Conservation (phyloP, 1,140 invertebrate genomes). For the Akabosia matsudoensis region DNA sequence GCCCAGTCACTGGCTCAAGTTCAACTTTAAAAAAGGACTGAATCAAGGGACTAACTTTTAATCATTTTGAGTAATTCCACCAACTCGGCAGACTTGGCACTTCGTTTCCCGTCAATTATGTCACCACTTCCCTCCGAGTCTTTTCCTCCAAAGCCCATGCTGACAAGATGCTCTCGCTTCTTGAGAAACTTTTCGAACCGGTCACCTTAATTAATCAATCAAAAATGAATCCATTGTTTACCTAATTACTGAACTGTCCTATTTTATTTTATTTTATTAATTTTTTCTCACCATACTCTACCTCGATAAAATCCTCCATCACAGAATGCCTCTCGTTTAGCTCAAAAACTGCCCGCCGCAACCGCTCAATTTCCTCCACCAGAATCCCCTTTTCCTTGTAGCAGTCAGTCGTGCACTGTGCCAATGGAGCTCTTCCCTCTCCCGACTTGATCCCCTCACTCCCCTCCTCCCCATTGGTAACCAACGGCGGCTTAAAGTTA, state of each 20-base stretch:
- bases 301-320: constrained; percentile 9
- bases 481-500: neutral
- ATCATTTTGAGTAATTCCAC: constrained; percentile 12
- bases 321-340: neutral
- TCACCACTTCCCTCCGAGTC: neutral
- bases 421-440: too few relatives aligned
- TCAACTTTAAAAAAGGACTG: too few relatives aligned
- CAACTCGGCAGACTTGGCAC: neutral
- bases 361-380: neutral
- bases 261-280: neutral
- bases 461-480: neutral
- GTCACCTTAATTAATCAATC: neutral
- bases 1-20: too few relatives aligned
- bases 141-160: neutral
- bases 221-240: neutral
- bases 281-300: neutral
- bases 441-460: neutral
- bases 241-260: neutral
- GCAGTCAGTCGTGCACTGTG: neutral
- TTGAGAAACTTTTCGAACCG: neutral
- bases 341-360: neutral
- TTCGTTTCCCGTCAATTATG: neutral
- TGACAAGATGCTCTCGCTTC: neutral
- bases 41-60: neutral
- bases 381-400: constrained; percentile 14